These are phyloP conservation scores for Synanthedon vespiformis DNA, from an alignment of 2,888 invertebrate species.

Conservation along the genomic window DNA sequence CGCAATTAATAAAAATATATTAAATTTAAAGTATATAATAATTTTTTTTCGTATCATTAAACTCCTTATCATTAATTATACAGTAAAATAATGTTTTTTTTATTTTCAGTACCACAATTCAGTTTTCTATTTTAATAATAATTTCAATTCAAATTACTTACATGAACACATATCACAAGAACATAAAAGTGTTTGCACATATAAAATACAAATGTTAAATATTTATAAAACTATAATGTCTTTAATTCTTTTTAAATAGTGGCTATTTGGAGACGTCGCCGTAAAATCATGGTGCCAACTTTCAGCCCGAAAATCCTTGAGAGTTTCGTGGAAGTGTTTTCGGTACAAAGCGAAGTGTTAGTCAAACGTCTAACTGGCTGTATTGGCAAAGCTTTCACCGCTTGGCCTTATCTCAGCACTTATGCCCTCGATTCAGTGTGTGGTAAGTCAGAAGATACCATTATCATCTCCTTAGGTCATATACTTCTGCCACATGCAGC, in stretches of 20 bases:
- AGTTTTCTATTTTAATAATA: too few relatives aligned
- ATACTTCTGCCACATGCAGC: too few relatives aligned
- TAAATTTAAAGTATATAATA: too few relatives aligned
- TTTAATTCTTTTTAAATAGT: not conserved
- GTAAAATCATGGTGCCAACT: slow-evolving; percentile 65
- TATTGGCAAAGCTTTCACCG: not conserved
- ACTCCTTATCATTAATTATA: too few relatives aligned
- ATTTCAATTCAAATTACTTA: too few relatives aligned
- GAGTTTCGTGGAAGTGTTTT: slow-evolving; percentile 62
- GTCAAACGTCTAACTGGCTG: slow-evolving; percentile 9
- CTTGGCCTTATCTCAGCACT: not conserved
- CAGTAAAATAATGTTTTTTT: too few relatives aligned
- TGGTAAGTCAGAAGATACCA: slow-evolving; percentile 2
- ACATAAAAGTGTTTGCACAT: not conserved
- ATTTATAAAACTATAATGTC: too few relatives aligned
- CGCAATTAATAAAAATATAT: too few relatives aligned
- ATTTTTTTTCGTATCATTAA: too few relatives aligned
- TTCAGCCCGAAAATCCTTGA: slow-evolving; percentile 69
- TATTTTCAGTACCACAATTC: too few relatives aligned
- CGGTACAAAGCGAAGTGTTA: slow-evolving; percentile 51
- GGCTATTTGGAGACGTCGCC: slow-evolving; percentile 48
- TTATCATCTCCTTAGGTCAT: too few relatives aligned
- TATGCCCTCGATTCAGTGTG: slow-evolving; percentile 6
- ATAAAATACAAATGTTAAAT: not conserved
- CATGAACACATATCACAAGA: too few relatives aligned